Conservation (phyloP, 2,888 invertebrate genomes). For the Brachypterus glaber region DNA sequence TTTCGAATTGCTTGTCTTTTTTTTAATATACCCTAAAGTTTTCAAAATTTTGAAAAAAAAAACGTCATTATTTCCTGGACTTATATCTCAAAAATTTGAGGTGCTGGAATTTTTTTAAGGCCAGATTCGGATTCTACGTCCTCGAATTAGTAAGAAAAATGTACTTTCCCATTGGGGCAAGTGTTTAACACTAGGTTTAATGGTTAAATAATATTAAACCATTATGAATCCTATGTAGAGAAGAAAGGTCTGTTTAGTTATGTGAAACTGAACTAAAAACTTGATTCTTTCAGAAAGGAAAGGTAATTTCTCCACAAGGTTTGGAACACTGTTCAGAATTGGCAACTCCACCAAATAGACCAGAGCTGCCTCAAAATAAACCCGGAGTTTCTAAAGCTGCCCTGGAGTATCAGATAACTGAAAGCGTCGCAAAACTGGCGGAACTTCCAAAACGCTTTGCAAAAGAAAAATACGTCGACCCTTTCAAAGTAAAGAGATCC, state of each 20-base stretch:
- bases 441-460: constrained; percentile 20
- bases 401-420: constrained; percentile 24
- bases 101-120: too few relatives aligned
- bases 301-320: background rate
- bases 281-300: constrained; percentile 1
- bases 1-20: too few relatives aligned
- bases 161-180: too few relatives aligned
- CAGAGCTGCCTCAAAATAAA: background rate
- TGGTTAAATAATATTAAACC: too few relatives aligned
- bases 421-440: constrained; percentile 20
- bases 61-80: too few relatives aligned
- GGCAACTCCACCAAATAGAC: background rate
- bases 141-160: too few relatives aligned
- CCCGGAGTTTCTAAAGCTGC: constrained; percentile 13
- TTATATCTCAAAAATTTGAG: too few relatives aligned
- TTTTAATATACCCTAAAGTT: too few relatives aligned
- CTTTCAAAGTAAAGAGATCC: constrained; percentile 19
- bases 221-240: too few relatives aligned
- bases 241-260: constrained; percentile 1
- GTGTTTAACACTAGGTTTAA: too few relatives aligned
- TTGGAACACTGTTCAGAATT: background rate
- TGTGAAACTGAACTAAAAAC: constrained; percentile 9
- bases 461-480: constrained; percentile 20
- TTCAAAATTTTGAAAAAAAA: too few relatives aligned
- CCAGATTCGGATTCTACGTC: too few relatives aligned